Conservation (phyloP, 2,113 vertebrate species). For the Pteropus alecto region DNA sequence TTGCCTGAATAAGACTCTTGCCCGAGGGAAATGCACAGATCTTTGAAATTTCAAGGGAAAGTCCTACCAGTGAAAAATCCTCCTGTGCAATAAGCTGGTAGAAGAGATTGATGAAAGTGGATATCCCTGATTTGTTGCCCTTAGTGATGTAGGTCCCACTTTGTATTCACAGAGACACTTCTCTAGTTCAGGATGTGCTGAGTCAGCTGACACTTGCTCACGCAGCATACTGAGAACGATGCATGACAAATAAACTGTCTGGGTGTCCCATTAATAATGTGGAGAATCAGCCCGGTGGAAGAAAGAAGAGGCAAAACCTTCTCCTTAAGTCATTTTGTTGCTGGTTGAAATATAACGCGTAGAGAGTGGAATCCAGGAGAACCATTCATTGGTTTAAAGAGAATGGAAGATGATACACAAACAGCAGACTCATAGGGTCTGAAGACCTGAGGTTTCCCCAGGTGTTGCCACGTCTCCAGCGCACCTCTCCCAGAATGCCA, state of each 20-base stretch:
- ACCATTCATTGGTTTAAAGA: rapidly evolving
- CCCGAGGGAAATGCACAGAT: not conserved
- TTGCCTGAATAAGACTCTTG: not conserved
- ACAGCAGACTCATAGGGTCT: rapidly evolving
- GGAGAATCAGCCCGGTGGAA: not conserved
- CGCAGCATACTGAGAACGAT: not conserved
- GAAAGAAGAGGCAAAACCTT: not conserved
- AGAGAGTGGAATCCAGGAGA: not conserved
- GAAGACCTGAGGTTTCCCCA: rapidly evolving
- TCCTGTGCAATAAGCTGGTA: not conserved
- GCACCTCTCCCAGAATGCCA: rapidly evolving
- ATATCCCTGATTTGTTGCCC: not conserved
- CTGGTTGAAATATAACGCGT: not conserved
- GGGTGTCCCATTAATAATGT: not conserved
- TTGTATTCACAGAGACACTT: not conserved
- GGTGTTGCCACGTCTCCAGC: rapidly evolving
- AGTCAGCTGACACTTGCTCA: slow-evolving; percentile 20
- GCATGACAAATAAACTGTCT: not conserved
- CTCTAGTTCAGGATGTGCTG: slow-evolving; percentile 4
- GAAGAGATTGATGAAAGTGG: not conserved
- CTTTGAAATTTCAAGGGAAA: slow-evolving; percentile 29
- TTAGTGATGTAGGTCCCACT: not conserved
- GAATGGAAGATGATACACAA: no score
- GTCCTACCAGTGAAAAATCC: not conserved
- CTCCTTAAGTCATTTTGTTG: not conserved